A percentile compares a stretch with the other conserved stretches of the same genome.
These are phyloP conservation scores for Vidua macroura DNA, from an alignment of 2,113 vertebrate species.

Conservation along the genomic window DNA sequence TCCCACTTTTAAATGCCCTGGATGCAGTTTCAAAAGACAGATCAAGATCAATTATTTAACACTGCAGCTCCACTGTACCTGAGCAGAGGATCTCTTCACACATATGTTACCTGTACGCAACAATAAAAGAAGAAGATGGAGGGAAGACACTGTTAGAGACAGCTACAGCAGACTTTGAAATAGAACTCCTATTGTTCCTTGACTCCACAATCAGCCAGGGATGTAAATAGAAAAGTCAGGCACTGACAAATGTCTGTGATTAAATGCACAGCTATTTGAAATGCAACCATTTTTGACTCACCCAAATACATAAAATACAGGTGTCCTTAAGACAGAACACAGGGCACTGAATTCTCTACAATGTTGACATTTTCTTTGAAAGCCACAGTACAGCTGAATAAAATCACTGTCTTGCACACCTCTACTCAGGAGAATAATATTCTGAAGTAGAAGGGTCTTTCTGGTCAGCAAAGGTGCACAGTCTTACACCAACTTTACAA, in stretches of 20 bases:
- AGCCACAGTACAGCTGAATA: background rate
- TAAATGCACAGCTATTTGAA: constrained; percentile 16
- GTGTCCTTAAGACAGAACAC: background rate
- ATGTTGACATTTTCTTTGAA: background rate
- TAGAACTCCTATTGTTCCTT: constrained; percentile 19
- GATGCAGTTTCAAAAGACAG: constrained; percentile 63
- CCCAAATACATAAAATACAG: background rate
- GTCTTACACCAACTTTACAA: background rate
- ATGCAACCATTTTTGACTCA: background rate
- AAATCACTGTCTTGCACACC: background rate
- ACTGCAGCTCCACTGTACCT: constrained; percentile 48
- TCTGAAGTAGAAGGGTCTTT: background rate
- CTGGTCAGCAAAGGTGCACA: background rate
- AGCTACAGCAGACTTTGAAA: constrained; percentile 4
- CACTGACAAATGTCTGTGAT: constrained; percentile 8
- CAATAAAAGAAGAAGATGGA: constrained; percentile 20
- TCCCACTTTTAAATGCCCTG: constrained; percentile 71
- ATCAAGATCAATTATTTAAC: constrained; percentile 63
- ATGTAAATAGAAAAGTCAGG: background rate
- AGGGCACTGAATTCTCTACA: background rate
- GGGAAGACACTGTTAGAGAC: background rate
- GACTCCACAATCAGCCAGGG: background rate
- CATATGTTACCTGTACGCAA: constrained; percentile 51
- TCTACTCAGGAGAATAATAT: background rate
- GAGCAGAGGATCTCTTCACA: constrained; percentile 49